Base-by-base conservation (phyloP, 1,140 invertebrate species). In the Zaprionus inermis region DNA sequence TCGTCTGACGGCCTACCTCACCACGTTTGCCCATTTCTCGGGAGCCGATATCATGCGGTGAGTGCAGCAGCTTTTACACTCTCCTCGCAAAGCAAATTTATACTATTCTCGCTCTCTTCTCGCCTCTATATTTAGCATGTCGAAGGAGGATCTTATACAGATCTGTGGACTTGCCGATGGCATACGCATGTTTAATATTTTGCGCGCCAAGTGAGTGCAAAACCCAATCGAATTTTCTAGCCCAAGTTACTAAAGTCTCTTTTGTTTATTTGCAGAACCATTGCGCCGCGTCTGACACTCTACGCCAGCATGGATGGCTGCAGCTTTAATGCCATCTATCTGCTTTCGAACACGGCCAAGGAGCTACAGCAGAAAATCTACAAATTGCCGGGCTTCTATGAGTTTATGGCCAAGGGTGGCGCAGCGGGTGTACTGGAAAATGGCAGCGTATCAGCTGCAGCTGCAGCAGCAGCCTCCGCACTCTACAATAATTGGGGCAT, bases 151-250 rank as follows among this genome's bases (percentile, higher is more conserved):
- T 93, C 93, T 98, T 12, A 97, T 98, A 57, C 97, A 98, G 93
- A 98, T 99, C 58, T 98, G 97, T 92, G 98, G 98, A 1, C 93
- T 98, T 38, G 96, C 97, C 58, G 97, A 99, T 92, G 96, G 96
- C 12, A 98, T 99, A 61, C 94, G 98, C 79, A 94, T 99, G 38
- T 98, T 95, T 92, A 99, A 99, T 93, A 96, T 96, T 49, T 93
- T 99, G 49, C 97, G 98, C 73, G 93, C 95, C 56, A 96, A 95
- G 94, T 95, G 91, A 95, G 94, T 94, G 65, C 2, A 44, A 9
- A 16, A n/a, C 6, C 34, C n/a, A 44, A 55, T 1, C 2, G 30
- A 32, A 9, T 32, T 9, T 32, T 32, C 4, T 9, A 32, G 30
- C 30, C 28, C 1, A 14, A 20, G 5, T 20, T 30, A n/a, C 16